phyloP scores from a whole-genome alignment of 1,140 invertebrate genomes.

The Ooceraea biroi region DNA sequence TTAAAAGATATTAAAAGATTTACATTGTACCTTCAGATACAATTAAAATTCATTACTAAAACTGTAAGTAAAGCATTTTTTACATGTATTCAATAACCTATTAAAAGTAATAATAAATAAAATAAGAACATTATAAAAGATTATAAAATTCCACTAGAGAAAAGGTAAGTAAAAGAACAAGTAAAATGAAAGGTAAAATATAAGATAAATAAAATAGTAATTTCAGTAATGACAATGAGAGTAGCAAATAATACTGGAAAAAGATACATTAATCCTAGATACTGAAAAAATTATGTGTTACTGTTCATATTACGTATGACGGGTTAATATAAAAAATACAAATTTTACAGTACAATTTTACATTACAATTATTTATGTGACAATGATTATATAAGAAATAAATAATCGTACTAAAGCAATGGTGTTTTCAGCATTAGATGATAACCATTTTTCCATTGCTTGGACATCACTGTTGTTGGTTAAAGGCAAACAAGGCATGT shows the following conservation, averaged over 20 bases:
- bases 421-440: background rate
- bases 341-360: too few species aligned
- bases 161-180: conserved; percentile 7
- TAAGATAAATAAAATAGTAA: background rate
- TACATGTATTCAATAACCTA: background rate
- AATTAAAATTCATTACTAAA: too few species aligned
- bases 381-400: too few species aligned
- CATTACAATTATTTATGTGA: too few species aligned
- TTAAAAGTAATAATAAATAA: background rate
- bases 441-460: conserved; percentile 8
- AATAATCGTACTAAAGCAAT: background rate
- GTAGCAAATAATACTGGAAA: too few species aligned
- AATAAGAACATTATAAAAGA: conserved; percentile 3
- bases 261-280: too few species aligned
- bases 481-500: conserved; percentile 15
- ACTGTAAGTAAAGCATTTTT: too few species aligned
- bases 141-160: background rate
- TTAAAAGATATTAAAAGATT: conserved; percentile 1
- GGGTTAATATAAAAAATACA: too few species aligned
- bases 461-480: conserved; percentile 1
- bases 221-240: too few species aligned
- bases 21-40: too few species aligned
- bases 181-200: background rate
- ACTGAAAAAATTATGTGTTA: too few species aligned
- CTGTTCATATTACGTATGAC: too few species aligned